Conservation (phyloP, 2,113 vertebrate species). For the Eleginops maclovinus region DNA sequence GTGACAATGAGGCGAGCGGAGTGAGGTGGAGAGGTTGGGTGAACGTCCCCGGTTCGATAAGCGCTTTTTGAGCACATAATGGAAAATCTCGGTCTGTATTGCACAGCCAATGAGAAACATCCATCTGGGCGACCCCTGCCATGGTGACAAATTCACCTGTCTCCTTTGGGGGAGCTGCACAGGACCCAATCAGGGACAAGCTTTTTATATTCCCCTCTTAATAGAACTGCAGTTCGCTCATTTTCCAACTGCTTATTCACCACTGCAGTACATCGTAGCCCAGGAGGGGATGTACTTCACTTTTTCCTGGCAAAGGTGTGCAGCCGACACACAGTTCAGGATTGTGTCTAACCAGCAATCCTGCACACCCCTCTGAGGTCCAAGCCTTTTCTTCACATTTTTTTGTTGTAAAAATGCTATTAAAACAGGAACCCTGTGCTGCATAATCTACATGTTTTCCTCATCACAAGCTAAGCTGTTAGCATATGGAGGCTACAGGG, state of each 20-base stretch:
- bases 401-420: too few relatives aligned
- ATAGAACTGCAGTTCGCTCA: conserved; percentile 39
- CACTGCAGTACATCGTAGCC: not conserved
- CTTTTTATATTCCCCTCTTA: conserved; percentile 45
- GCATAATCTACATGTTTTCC: too few relatives aligned
- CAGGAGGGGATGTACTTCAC: not conserved
- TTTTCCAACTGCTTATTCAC: conserved; percentile 34
- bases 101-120: conserved; percentile 54
- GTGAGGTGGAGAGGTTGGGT: conserved; percentile 2
- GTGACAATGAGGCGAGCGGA: conserved; percentile 37
- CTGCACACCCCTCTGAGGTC: too few relatives aligned
- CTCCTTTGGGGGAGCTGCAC: conserved; percentile 37
- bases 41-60: conserved; percentile 27
- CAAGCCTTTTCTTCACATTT: too few relatives aligned
- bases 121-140: conserved; percentile 49
- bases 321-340: conserved; percentile 5
- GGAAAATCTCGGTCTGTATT: conserved; percentile 40
- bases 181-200: conserved; percentile 61
- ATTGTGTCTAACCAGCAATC: not conserved
- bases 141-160: conserved; percentile 52
- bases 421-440: too few relatives aligned
- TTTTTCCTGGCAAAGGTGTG: not conserved
- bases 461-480: too few relatives aligned
- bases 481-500: too few relatives aligned
- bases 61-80: conserved; percentile 55